Base-by-base conservation (phyloP, 2,888 invertebrate genomes). In the Melipona beecheii region DNA sequence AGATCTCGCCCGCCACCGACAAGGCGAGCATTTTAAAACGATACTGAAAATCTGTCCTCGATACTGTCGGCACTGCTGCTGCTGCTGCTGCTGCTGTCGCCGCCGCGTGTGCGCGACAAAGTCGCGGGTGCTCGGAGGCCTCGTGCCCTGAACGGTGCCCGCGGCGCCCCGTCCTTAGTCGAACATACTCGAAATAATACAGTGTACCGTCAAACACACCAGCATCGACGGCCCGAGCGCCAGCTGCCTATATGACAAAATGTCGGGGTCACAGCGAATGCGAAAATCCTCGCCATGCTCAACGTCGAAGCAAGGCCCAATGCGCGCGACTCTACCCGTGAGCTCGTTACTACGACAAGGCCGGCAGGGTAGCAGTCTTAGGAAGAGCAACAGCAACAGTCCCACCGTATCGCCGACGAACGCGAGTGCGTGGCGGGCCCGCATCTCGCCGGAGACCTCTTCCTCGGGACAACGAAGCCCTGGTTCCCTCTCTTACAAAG, bases 291-390 rank as follows among this genome's bases (percentile, higher is more conserved):
- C 97, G 81, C 97, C 97, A 92, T 96, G 96, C 93, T 95, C 96
- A 86, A 94, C 92, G 90, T 94, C 94, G 83, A 95, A 96, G 93
- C 95, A 95, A 90, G 97, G 97, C 77, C 97, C 97, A 89, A 96
- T 97, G 96, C 96, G 97, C 94, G 97, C 97, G 81, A 97, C 97
- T 83, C 95, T 97, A 93, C 97, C 97, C 90, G 97, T 97, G 92
- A 96, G 97, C 77, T 97, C 97, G 81, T 95, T 97, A 86, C 95
- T 97, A 94, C 96, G 97, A 93, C 95, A 95, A 92, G 96, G 96
- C 92, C 96, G 96, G 84, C 96, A 95, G 93, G 95, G 92, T 92
- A 95, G 93, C 94, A 94, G 92, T 72, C 94, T 96, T 77, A 96
- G 96, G 93, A 96, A 96, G 84, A 95, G 95, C 90, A 96, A 95